phyloP scores from a whole-genome alignment of 2,888 invertebrate species.

The Cynaeus angustus region DNA sequence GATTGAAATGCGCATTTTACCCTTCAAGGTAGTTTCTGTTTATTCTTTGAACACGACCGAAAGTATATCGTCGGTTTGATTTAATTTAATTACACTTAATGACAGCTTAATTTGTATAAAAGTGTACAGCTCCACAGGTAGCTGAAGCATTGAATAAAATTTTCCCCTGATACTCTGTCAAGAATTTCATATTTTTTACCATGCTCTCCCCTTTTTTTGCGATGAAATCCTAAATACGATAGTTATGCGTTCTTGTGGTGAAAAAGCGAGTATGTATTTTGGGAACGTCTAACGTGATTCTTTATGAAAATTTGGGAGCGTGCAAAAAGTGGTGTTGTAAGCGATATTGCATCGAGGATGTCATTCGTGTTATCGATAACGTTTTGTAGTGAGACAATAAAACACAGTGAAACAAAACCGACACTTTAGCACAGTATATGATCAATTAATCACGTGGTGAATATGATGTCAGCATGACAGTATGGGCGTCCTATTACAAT shows the following conservation, averaged over 20 bases:
- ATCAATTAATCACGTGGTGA: conserved; percentile 62
- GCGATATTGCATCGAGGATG: conserved; percentile 32
- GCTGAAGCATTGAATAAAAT: too few species aligned
- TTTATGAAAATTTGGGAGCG: conserved; percentile 25
- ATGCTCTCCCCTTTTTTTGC: background rate
- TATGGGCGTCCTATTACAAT: conserved; percentile 61
- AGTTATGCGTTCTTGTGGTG: background rate
- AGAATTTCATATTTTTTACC: background rate
- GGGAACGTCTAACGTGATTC: conserved; percentile 16
- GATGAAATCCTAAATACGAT: conserved; percentile 4
- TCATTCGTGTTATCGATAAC: conserved; percentile 45
- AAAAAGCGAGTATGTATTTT: conserved; percentile 10
- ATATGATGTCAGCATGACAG: conserved; percentile 61
- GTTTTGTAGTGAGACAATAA: conserved; percentile 48
- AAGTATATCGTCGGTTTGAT: conserved; percentile 56
- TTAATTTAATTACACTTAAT: background rate
- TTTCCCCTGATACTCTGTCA: background rate
- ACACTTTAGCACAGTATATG: conserved; percentile 59
- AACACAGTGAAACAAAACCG: conserved; percentile 54
- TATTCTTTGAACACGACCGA: conserved; percentile 56
- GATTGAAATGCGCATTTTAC: conserved; percentile 63
- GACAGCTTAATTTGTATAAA: too few species aligned
- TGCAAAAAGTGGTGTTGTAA: conserved; percentile 26
- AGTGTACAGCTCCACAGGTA: too few species aligned
- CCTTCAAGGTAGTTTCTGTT: conserved; percentile 59